phyloP scores from a whole-genome alignment of 2,797 vertebrate genomes.

The Rhinichthys osculus region DNA sequence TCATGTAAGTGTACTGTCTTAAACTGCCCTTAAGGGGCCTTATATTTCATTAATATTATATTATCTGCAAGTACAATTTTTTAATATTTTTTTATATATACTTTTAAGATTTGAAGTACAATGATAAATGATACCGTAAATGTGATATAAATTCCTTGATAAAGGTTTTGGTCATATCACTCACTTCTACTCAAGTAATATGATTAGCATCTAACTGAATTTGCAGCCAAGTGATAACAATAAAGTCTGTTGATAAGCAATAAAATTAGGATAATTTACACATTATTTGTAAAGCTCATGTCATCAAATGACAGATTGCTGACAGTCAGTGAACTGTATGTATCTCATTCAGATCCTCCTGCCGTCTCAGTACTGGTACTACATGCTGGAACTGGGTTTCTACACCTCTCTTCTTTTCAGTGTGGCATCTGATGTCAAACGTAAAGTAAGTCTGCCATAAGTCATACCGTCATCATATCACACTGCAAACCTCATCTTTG shows the following conservation, averaged over 20 bases:
- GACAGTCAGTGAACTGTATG: constrained; percentile 8
- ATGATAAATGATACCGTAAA: not conserved
- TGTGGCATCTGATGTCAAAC: constrained; percentile 92
- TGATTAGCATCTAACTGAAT: not conserved
- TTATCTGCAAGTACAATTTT: not conserved
- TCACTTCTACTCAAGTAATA: too few species aligned
- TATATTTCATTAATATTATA: not conserved
- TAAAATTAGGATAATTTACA: not conserved
- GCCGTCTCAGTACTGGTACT: constrained; percentile 91
- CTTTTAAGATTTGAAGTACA: not conserved
- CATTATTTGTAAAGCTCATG: not conserved
- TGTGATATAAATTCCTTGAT: not conserved
- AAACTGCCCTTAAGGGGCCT: not conserved
- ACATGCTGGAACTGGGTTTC: constrained; percentile 94
- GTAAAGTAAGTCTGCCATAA: constrained; percentile 85
- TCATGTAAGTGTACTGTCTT: not conserved
- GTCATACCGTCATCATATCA: not conserved
- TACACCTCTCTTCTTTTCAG: constrained; percentile 93
- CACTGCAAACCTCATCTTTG: constrained; percentile 12
- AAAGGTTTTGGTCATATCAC: not conserved
- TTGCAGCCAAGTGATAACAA: not conserved
- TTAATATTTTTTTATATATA: not conserved
- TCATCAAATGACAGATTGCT: not conserved
- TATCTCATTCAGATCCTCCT: constrained; percentile 80
- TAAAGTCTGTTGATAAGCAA: not conserved